Evolutionary conservation across 2,888 invertebrate genomes (phyloP).

Genomic region (Pammene aurita): DNA sequence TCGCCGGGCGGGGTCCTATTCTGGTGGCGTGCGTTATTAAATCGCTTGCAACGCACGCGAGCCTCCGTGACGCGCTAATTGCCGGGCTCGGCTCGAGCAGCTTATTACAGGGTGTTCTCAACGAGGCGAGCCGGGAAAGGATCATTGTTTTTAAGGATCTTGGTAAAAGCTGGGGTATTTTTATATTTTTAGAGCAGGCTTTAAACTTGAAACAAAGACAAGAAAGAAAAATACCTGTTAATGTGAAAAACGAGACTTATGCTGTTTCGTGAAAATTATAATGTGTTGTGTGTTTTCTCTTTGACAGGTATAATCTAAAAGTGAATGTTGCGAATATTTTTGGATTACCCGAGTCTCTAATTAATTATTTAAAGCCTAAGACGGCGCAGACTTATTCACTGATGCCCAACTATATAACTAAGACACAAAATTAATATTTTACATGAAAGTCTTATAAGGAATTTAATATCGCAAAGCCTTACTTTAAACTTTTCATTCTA

Average conservation of each 20-base stretch:
- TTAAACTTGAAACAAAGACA: not conserved
- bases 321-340: not conserved
- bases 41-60: constrained; percentile 71
- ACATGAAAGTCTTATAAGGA: not conserved
- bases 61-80: constrained; percentile 66
- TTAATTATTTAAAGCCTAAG: not conserved
- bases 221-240: not conserved
- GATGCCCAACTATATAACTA: not conserved
- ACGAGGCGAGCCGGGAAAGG: constrained; percentile 14
- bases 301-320: not conserved
- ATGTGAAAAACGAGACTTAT: not conserved
- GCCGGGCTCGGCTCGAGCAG: constrained; percentile 47
- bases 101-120: constrained; percentile 33
- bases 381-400: not conserved
- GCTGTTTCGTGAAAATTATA: not conserved
- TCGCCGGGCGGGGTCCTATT: constrained; percentile 52
- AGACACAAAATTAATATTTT: not conserved
- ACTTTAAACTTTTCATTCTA: no score
- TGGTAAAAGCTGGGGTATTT: constrained; percentile 5
- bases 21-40: constrained; percentile 70
- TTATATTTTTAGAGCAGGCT: constrained; percentile 2
- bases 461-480: no score
- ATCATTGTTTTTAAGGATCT: constrained; percentile 29
- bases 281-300: not conserved
- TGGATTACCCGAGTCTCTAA: not conserved